Evolutionary conservation across 2,113 vertebrate species (phyloP).

Genomic region (Emydocephalus ijimae): DNA sequence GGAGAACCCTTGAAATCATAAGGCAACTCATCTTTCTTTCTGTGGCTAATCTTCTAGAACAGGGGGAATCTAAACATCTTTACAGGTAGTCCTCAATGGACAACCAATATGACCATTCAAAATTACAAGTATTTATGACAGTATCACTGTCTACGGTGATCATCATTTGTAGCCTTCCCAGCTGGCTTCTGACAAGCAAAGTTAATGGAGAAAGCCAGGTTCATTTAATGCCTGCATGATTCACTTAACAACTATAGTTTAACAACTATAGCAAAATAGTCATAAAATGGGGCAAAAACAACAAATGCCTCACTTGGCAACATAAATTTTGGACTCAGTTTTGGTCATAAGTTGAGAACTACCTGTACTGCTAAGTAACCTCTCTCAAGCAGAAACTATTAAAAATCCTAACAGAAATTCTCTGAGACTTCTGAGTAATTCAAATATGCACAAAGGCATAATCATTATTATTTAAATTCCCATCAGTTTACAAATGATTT

Average conservation of each 20-base stretch:
- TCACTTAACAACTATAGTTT: not conserved
- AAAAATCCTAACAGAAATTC: not conserved
- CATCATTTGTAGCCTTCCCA: not conserved
- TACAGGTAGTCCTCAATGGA: not conserved
- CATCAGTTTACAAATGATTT: not conserved
- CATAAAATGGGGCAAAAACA: not conserved
- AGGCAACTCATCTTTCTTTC: not conserved
- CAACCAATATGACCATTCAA: not conserved
- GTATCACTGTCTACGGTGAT: not conserved
- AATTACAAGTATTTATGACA: not conserved
- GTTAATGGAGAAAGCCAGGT: not conserved
- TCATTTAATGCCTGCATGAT: not conserved
- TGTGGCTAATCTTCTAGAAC: not conserved
- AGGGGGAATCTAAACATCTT: not conserved
- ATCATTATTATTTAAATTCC: not conserved
- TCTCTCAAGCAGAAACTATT: not conserved
- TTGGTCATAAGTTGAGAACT: not conserved
- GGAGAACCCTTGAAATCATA: conserved; percentile 47
- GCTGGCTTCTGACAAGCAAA: not conserved
- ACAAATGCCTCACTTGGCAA: not conserved
- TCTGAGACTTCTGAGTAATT: not conserved
- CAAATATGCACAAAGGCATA: not conserved
- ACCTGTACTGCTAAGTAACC: not conserved
- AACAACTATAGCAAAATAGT: not conserved
- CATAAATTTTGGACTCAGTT: not conserved